These are phyloP conservation scores for Ptilorrhoa leucosticta DNA, from an alignment of 2,113 vertebrate genomes.

Conservation along the genomic window DNA sequence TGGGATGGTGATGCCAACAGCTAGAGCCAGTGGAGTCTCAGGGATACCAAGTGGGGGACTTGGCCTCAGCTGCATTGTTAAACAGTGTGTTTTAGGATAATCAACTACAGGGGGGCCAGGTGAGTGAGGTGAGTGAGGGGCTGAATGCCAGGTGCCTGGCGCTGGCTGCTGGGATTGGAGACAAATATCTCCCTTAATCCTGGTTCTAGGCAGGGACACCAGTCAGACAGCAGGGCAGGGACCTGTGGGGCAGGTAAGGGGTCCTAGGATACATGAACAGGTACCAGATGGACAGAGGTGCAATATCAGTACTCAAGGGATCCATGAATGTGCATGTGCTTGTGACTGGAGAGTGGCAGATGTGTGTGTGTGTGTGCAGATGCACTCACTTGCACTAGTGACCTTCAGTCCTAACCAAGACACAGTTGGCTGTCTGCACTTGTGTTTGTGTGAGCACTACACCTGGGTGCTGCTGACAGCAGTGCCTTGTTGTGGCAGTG, in stretches of 20 bases:
- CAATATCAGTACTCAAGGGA: background rate
- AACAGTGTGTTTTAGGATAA: background rate
- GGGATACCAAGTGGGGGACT: rapidly evolving
- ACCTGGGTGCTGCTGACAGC: background rate
- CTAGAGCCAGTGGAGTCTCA: background rate
- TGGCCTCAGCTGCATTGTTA: background rate
- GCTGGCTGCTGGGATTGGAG: background rate
- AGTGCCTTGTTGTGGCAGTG: background rate
- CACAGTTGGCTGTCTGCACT: background rate
- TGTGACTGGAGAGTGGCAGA: background rate
- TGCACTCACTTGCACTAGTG: background rate
- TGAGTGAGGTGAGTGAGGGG: background rate
- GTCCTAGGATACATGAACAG: rapidly evolving
- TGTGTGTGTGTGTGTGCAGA: rapidly evolving
- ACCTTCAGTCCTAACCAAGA: background rate
- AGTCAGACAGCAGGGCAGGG: background rate
- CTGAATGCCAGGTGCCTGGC: background rate
- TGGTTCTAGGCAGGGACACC: rapidly evolving
- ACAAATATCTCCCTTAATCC: background rate
- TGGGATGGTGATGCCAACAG: background rate
- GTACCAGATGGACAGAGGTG: background rate
- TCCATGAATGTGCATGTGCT: rapidly evolving
- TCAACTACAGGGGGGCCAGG: rapidly evolving
- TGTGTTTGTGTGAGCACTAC: background rate
- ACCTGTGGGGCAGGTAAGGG: background rate